Percentiles rank a stretch among this genome's conserved stretches.
Evolutionary conservation across 1,140 invertebrate genomes (phyloP).

Genomic region (Pissodes strobi): DNA sequence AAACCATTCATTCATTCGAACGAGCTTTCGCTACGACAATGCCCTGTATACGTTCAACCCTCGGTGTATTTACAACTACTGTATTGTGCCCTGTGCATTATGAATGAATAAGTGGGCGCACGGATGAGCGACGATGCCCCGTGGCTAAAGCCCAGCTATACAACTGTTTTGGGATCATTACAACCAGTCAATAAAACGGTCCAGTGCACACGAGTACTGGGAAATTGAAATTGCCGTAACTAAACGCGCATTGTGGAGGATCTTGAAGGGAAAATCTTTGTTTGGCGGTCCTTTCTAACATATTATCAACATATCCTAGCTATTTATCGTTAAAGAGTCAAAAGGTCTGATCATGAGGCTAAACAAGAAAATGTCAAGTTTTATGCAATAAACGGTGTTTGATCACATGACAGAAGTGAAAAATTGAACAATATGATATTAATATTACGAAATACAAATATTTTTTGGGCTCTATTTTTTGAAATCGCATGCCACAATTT

Average conservation of each 20-base stretch:
- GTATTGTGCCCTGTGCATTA: conserved; percentile 20
- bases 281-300: too few species aligned
- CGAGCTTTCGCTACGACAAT: neutral
- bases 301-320: too few species aligned
- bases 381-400: too few species aligned
- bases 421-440: too few species aligned
- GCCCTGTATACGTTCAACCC: neutral
- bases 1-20: neutral
- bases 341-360: too few species aligned
- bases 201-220: conserved; percentile 31
- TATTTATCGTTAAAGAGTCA: too few species aligned
- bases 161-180: conserved; percentile 45
- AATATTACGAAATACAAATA: too few species aligned
- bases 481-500: too few species aligned
- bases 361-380: too few species aligned
- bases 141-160: conserved; percentile 41
- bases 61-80: conserved; percentile 10
- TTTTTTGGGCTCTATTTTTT: too few species aligned
- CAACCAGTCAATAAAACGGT: conserved; percentile 43
- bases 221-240: conserved; percentile 27
- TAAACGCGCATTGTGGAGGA: conserved; percentile 8
- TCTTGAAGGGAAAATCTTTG: neutral
- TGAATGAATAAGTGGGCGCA: conserved; percentile 41
- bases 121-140: conserved; percentile 43
- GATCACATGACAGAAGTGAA: too few species aligned